phyloP scores from a whole-genome alignment of 2,888 invertebrate species.

The Leptopilina syphax region DNA sequence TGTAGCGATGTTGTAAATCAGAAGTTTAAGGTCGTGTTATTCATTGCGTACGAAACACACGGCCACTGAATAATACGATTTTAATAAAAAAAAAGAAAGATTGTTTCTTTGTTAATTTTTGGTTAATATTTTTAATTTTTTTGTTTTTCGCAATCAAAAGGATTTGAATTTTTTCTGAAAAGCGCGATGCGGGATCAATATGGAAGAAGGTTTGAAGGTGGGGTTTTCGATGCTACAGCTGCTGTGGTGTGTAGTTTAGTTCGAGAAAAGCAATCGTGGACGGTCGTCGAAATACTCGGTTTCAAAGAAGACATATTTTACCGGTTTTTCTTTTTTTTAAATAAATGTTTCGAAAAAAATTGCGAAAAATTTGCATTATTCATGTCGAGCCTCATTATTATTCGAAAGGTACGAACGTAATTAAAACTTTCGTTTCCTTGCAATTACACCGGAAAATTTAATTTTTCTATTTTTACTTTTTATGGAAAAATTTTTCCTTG shows the following conservation, averaged over 20 bases:
- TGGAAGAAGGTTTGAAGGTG: conserved; percentile 49
- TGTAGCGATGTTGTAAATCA: too few species aligned
- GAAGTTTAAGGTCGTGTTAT: too few species aligned
- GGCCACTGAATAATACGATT: too few species aligned
- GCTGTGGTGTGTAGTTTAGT: conserved; percentile 42
- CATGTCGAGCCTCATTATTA: conserved; percentile 63
- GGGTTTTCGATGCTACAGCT: conserved; percentile 51
- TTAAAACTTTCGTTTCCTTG: neutral
- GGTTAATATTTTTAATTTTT: neutral
- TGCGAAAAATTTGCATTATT: conserved; percentile 54
- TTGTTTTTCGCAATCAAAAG: neutral
- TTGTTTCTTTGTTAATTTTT: too few species aligned
- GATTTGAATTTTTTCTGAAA: conserved; percentile 33
- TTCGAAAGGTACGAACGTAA: conserved; percentile 61
- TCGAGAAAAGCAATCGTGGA: conserved; percentile 36
- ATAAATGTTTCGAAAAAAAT: conserved; percentile 54
- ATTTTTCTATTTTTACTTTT: too few species aligned
- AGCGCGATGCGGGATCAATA: conserved; percentile 51
- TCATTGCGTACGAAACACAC: too few species aligned
- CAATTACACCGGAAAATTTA: neutral
- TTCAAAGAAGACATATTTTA: conserved; percentile 53
- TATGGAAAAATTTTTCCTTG: too few species aligned
- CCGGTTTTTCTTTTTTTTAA: conserved; percentile 51
- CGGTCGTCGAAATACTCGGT: conserved; percentile 47
- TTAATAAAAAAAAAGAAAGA: too few species aligned